Evolutionary conservation across 2,113 vertebrate genomes (phyloP), one percentile per base, ranked within the genome.

Genomic region (Pantherophis guttatus): DNA sequence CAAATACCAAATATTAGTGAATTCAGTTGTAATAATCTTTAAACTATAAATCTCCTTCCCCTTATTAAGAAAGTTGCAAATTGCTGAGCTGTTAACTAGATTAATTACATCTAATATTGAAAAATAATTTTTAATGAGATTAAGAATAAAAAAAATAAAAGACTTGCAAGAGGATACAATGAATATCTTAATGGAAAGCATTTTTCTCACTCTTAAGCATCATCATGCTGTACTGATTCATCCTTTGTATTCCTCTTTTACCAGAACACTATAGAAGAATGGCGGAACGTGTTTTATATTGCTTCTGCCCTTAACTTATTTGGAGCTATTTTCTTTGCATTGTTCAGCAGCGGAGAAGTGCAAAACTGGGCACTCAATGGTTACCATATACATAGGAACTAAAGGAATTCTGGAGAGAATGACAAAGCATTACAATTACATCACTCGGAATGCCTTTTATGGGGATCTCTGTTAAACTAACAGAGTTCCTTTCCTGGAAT

Each of bases 201-300:
- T 55, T 21, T 93, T 94, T 81, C 59, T 94, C n/a, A 92, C 85
- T 90, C 26, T 86, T 87, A 54, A 91, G 7, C 81, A 39, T 88
- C 26, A 21, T 90, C 92, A 81, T 95, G 48, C 52, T 90, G 85
- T 75, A 94, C 8, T 96, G 86, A 96, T 93, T 93, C 53, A 21
- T 70, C 52, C 85, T 86, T 88, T 85, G 53, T 90, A 93, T 29
- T 87, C 48, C 54, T 93, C 70, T 92, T 96, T 95, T 95, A 96
- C 39, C 92, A 99, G 99, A 98, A 99, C 96, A 99, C 99, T 55
- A 98, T 99, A 52, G 96, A 94, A 94, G 98, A 99, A 94, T 99
- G 99, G 99, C 98, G 98, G 96, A 97, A 91, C 0, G 99, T 99
- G 48, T 99, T 99, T 97, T 99, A 97, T 96, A 99, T 99, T 13